phyloP scores from a whole-genome alignment of 2,888 invertebrate genomes.

The Tetragnatha montana region DNA sequence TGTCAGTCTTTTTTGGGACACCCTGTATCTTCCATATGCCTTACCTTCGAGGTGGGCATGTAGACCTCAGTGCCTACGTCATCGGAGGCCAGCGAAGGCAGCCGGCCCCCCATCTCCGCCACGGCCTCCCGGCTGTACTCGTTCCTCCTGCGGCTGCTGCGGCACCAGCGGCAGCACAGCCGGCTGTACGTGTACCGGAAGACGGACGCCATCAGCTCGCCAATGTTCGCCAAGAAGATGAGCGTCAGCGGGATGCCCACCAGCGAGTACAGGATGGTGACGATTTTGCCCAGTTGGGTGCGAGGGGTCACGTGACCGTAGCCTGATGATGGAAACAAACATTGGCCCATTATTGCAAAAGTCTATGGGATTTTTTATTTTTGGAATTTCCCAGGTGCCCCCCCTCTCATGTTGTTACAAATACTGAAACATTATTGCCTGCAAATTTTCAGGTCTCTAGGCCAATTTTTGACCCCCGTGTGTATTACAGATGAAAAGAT shows the following conservation, averaged over 20 bases:
- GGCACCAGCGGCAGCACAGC: conserved; percentile 73
- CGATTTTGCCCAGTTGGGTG: conserved; percentile 72
- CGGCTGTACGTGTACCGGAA: conserved; percentile 72
- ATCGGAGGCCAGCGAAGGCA: conserved; percentile 72
- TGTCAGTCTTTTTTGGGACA: too few relatives aligned
- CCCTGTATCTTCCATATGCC: neutral
- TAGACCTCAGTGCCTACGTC: conserved; percentile 73
- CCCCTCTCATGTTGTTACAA: too few relatives aligned
- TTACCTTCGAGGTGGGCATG: conserved; percentile 73
- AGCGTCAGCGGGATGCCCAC: conserved; percentile 67
- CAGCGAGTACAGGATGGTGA: conserved; percentile 66
- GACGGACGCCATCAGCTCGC: conserved; percentile 65
- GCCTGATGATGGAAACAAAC: conserved; percentile 72
- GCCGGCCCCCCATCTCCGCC: conserved; percentile 63
- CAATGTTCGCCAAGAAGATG: conserved; percentile 70
- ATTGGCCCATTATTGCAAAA: too few relatives aligned
- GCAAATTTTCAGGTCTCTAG: too few relatives aligned
- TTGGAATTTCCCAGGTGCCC: too few relatives aligned
- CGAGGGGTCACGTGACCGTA: conserved; percentile 74
- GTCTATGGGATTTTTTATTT: too few relatives aligned
- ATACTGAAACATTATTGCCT: too few relatives aligned
- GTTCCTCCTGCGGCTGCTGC: conserved; percentile 70
- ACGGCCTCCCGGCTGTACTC: conserved; percentile 72
- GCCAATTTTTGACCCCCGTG: too few relatives aligned
- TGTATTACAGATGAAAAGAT: too few relatives aligned